Base-by-base conservation (phyloP, 2,113 vertebrate genomes). In the Hydrochoerus hydrochaeris region DNA sequence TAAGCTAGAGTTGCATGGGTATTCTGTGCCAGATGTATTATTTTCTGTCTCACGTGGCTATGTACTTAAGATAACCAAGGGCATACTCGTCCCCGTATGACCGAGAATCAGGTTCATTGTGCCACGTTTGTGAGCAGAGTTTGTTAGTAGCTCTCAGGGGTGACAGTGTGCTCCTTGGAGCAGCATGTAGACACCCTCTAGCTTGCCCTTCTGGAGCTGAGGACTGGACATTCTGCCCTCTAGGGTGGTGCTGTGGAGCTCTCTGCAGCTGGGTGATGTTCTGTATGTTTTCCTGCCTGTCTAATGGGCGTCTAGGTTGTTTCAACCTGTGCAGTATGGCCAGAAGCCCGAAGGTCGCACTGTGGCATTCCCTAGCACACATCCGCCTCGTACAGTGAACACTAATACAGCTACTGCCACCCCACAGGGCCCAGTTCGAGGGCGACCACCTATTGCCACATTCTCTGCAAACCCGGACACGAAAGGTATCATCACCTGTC, bases 271-370 rank as follows among this genome's bases (percentile, higher is more conserved):
- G 73, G 44, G 57, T 80, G 80, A 88, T 4, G 5, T n/a, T 57
- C 52, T 69, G 26, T 96, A 2, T 60, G 2, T 94, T 38, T 92
- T 84, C 86, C 78, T 84, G 28, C 75, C 71, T 44, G 16, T 30
- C 73, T 3, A n/a, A 49, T 0, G n/a, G 69, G 26, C 32, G 1
- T 93, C 67, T 62, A 99, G 99, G 98, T 98, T 99, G 98, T 99
- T 99, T 95, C 99, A 99, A 97, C 98, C 99, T 0, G 99, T 99
- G 83, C 98, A 98, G 82, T 99, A 99, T 3, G 99, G 99, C 52
- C 99, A 99, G 85, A 99, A 99, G 95, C 99, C 99, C 0, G 98
- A 99, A 95, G 99, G 99, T 3, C 98, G 99, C n/a, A 99, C 98
- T 0, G 98, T 99, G 92, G 83, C 98, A 35, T 98, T 99, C 84